These are phyloP conservation scores for Jaculus jaculus DNA, from an alignment of 2,113 vertebrate genomes.

Conservation along the genomic window DNA sequence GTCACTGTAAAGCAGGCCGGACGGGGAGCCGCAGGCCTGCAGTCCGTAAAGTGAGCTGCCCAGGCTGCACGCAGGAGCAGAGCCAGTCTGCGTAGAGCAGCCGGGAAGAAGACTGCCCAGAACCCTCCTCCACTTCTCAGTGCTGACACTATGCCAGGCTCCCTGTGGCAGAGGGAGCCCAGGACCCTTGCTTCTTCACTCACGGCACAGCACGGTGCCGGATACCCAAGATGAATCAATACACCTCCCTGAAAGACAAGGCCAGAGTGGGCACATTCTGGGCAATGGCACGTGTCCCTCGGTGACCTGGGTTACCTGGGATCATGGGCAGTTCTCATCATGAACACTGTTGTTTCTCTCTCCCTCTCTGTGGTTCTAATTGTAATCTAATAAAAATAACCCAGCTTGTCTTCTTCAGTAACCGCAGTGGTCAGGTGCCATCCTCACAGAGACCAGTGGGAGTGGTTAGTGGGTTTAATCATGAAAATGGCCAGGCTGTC, in stretches of 20 bases:
- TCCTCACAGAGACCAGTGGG: not conserved
- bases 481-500: not conserved
- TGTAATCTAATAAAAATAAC: conserved; percentile 57
- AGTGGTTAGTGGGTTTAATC: conserved; percentile 43
- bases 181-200: not conserved
- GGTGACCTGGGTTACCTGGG: not conserved
- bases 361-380: conserved; percentile 21
- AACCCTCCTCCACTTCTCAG: not conserved
- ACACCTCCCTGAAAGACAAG: not conserved
- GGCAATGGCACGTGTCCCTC: accelerated
- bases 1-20: not conserved
- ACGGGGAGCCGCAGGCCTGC: not conserved
- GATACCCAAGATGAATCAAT: not conserved
- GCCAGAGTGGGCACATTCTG: no score
- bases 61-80: not conserved
- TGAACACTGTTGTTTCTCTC: not conserved
- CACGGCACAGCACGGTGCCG: not conserved
- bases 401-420: conserved; percentile 49
- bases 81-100: no score
- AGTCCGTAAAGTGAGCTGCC: conserved; percentile 10
- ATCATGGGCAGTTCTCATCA: not conserved
- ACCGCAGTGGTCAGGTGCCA: not conserved
- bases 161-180: not conserved
- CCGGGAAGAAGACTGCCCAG: not conserved
- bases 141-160: not conserved